A percentile compares a stretch with the other conserved stretches of the same genome.
Evolutionary conservation across 2,888 invertebrate species (phyloP).

Genomic region (Belgica antarctica): DNA sequence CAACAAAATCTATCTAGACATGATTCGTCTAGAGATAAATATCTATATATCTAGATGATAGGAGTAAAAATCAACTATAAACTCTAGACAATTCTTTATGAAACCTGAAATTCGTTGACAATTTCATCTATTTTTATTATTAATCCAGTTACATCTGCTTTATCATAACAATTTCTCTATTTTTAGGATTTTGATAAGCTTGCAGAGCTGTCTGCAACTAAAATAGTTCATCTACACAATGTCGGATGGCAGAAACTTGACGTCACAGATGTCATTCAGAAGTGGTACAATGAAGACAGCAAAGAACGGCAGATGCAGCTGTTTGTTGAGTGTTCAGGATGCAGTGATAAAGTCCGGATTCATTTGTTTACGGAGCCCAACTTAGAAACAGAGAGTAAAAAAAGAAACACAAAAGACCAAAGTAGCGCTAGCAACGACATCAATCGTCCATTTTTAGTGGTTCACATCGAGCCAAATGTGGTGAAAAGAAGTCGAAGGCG

Average conservation of each 20-base stretch:
- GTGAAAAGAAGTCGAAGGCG: slow-evolving; percentile 72
- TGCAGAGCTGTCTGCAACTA: slow-evolving; percentile 60
- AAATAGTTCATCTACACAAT: slow-evolving; percentile 61
- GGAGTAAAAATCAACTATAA: too few species aligned
- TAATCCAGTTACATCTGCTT: too few species aligned
- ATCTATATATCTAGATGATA: too few species aligned
- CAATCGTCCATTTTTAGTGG: slow-evolving; percentile 79
- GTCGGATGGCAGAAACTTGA: slow-evolving; percentile 87
- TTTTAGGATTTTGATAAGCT: slow-evolving; percentile 61
- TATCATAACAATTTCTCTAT: too few species aligned
- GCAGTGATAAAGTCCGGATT: slow-evolving; percentile 70
- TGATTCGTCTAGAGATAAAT: too few species aligned
- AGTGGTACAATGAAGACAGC: slow-evolving; percentile 62
- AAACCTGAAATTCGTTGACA: too few species aligned
- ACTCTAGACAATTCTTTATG: too few species aligned
- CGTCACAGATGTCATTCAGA: slow-evolving; percentile 72
- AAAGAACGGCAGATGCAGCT: slow-evolving; percentile 65
- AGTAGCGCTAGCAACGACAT: background rate
- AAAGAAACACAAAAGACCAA: slow-evolving; percentile 27
- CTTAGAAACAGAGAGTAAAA: slow-evolving; percentile 47
- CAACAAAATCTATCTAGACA: too few species aligned
- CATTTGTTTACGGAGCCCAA: slow-evolving; percentile 56
- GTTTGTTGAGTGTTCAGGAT: slow-evolving; percentile 81
- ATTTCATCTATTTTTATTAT: too few species aligned
- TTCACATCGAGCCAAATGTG: slow-evolving; percentile 71